These are phyloP conservation scores for Drosophila pseudotalamancana DNA, from an alignment of 2,888 invertebrate genomes.

Conservation along the genomic window DNA sequence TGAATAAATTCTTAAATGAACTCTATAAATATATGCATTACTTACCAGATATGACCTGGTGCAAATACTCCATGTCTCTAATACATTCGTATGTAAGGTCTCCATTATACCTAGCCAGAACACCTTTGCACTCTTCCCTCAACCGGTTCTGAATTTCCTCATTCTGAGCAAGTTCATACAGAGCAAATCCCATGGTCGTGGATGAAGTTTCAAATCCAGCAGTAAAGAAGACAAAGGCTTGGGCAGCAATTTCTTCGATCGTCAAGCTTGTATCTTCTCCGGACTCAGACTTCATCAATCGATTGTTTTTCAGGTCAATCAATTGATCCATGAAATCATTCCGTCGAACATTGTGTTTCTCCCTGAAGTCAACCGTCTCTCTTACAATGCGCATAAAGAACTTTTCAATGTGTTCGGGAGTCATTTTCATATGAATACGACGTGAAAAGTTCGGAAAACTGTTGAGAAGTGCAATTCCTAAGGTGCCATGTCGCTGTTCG, in stretches of 20 bases:
- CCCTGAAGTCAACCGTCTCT: conserved; percentile 82
- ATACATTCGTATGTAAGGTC: conserved; percentile 83
- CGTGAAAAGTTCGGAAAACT: conserved; percentile 61
- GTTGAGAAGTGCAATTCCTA: conserved; percentile 39
- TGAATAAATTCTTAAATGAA: neutral
- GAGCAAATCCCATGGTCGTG: conserved; percentile 84
- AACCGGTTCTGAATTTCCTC: conserved; percentile 84
- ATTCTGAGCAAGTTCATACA: conserved; percentile 85
- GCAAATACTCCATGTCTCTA: conserved; percentile 84
- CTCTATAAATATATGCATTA: no score
- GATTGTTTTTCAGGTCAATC: conserved; percentile 81
- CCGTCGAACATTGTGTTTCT: conserved; percentile 77
- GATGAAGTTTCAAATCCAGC: conserved; percentile 86
- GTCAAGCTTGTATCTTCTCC: conserved; percentile 54
- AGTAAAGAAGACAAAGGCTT: conserved; percentile 85
- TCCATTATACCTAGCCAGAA: conserved; percentile 79
- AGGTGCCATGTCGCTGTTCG: conserved; percentile 19
- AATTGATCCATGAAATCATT: conserved; percentile 85
- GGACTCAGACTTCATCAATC: conserved; percentile 10
- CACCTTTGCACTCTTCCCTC: conserved; percentile 83
- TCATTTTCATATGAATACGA: conserved; percentile 55
- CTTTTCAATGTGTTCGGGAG: conserved; percentile 61
- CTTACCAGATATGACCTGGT: conserved; percentile 85
- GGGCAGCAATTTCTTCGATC: conserved; percentile 85
- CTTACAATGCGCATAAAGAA: conserved; percentile 81